These are phyloP conservation scores for Streblospio benedicti DNA, from an alignment of 1,140 invertebrate species.

Conservation along the genomic window DNA sequence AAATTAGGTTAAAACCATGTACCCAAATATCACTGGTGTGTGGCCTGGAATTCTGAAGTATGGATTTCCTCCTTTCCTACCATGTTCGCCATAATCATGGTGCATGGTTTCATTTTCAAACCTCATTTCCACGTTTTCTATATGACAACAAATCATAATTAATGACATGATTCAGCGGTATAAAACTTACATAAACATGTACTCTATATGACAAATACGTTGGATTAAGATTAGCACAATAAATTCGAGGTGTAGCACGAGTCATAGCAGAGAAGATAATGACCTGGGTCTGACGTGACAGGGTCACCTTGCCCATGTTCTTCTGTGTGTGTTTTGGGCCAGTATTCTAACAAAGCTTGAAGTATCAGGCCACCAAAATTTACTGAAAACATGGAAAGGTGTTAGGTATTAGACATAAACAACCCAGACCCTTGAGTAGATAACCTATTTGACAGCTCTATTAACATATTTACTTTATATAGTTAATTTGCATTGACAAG, in stretches of 20 bases:
- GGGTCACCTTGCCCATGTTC: too few species aligned
- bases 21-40: constrained; percentile 94
- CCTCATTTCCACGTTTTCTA: constrained; percentile 1
- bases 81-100: constrained; percentile 4
- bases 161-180: not conserved
- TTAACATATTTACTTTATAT: too few species aligned
- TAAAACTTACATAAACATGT: too few species aligned
- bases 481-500: too few species aligned
- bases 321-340: constrained; percentile 57
- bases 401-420: not conserved
- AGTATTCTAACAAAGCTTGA: constrained; percentile 90
- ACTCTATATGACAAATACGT: too few species aligned
- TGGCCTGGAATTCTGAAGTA: constrained; percentile 89
- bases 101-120: too few species aligned
- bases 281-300: not conserved
- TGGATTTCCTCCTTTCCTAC: constrained; percentile 55
- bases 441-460: too few species aligned
- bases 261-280: too few species aligned
- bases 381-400: constrained; percentile 51
- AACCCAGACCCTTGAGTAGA: not conserved
- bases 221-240: too few species aligned
- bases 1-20: too few species aligned
- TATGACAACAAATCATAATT: not conserved
- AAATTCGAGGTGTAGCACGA: too few species aligned
- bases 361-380: constrained; percentile 92